phyloP scores from a whole-genome alignment of 2,797 vertebrate species.

The Lepilemur septentrionalis region DNA sequence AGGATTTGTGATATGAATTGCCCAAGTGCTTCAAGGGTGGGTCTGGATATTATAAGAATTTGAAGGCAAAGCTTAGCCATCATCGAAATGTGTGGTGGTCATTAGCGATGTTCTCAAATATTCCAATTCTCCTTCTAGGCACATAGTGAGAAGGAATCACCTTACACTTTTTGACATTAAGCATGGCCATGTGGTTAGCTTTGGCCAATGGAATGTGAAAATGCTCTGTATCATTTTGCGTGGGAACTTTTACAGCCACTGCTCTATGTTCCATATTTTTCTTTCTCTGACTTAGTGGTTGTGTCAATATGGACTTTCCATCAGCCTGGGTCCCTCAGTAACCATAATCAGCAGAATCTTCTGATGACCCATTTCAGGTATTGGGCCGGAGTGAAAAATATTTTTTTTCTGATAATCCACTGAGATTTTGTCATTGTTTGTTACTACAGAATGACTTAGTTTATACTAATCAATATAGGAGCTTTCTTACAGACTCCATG shows the following conservation, averaged over 20 bases:
- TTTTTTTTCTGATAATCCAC: background rate
- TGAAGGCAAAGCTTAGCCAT: background rate
- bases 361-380: background rate
- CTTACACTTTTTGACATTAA: background rate
- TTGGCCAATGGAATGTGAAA: background rate
- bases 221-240: background rate
- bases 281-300: background rate
- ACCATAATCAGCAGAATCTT: background rate
- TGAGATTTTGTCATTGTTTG: background rate
- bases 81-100: background rate
- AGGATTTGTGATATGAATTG: background rate
- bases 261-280: background rate
- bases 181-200: background rate
- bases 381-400: background rate
- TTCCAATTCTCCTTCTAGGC: background rate
- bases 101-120: background rate
- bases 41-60: background rate
- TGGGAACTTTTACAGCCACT: background rate
- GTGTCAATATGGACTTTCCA: background rate
- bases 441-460: background rate
- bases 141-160: background rate
- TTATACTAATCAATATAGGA: background rate
- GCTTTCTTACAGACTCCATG: background rate
- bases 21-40: background rate
- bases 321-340: background rate